Percentiles rank a stretch among this genome's conserved stretches.
phyloP scores from a whole-genome alignment of 2,888 invertebrate species.

The Cotesia congregata region DNA sequence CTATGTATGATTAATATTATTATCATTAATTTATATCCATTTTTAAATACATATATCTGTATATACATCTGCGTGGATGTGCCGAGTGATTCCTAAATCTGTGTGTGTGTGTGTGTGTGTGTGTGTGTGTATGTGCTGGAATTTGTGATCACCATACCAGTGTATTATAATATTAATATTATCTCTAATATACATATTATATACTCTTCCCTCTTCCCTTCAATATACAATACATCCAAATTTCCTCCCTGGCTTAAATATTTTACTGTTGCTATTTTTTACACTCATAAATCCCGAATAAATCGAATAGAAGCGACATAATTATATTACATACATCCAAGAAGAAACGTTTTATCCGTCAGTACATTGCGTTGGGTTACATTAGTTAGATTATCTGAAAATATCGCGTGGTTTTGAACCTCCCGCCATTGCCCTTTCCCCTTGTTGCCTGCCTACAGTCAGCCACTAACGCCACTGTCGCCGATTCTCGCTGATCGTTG shows the following conservation, averaged over 20 bases:
- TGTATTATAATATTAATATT: background rate
- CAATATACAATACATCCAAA: background rate
- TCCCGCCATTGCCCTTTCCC: slow-evolving; percentile 26
- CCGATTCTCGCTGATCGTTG: slow-evolving; percentile 37
- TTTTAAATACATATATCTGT: background rate
- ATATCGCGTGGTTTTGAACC: slow-evolving; percentile 15
- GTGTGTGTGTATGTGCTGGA: background rate
- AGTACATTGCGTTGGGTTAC: background rate
- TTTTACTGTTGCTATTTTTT: background rate
- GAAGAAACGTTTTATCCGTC: slow-evolving; percentile 34
- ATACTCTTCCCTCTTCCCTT: background rate
- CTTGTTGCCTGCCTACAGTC: background rate
- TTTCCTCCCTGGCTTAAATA: background rate
- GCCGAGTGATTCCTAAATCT: background rate
- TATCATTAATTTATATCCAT: no score
- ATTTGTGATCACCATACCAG: background rate
- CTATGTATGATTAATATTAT: background rate
- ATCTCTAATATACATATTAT: no score
- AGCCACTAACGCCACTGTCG: slow-evolving; percentile 39
- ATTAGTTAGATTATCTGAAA: no score
- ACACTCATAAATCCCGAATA: background rate
- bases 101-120: background rate
- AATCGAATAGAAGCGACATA: background rate
- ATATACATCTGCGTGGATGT: background rate
- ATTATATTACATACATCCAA: background rate